Evolutionary conservation across 2,888 invertebrate genomes (phyloP).

Genomic region (Polydrusus cervinus): DNA sequence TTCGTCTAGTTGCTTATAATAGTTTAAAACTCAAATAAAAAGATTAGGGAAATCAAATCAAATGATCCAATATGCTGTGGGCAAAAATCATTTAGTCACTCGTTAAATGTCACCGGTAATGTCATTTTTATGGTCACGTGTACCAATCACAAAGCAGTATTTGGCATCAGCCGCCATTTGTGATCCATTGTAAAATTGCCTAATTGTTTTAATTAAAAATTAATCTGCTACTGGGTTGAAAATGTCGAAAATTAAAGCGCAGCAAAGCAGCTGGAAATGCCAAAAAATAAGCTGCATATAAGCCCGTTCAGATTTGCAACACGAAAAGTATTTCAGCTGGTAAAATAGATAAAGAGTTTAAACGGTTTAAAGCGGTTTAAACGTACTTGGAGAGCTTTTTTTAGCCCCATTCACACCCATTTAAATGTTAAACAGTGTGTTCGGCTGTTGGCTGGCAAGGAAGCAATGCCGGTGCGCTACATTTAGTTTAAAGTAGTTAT

Average conservation of each 20-base stretch:
- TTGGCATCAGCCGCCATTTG: too few relatives aligned
- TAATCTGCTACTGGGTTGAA: background rate
- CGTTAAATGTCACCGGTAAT: too few relatives aligned
- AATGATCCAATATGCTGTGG: too few relatives aligned
- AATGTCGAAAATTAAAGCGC: conserved; percentile 21
- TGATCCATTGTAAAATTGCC: too few relatives aligned
- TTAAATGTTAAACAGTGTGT: conserved; percentile 26
- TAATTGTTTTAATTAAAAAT: too few relatives aligned
- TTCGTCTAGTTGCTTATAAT: too few relatives aligned
- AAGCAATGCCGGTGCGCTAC: conserved; percentile 8
- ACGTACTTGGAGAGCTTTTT: conserved; percentile 21
- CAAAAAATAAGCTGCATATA: conserved; percentile 23
- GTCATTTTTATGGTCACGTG: too few relatives aligned
- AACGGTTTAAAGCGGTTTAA: conserved; percentile 17
- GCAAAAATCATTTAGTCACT: too few relatives aligned
- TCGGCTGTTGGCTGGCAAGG: conserved; percentile 15
- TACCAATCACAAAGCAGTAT: too few relatives aligned
- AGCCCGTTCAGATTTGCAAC: conserved; percentile 18
- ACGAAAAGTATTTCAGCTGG: conserved; percentile 24
- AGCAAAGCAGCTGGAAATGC: background rate
- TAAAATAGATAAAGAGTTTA: conserved; percentile 24
- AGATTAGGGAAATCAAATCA: too few relatives aligned
- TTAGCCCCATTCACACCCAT: conserved; percentile 17
- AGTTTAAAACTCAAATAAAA: too few relatives aligned
- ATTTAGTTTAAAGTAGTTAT: conserved; percentile 12